Evolutionary conservation across 2,113 vertebrate genomes (phyloP), one percentile per base, ranked within the genome.

Genomic region (Gorsachius goisagi): DNA sequence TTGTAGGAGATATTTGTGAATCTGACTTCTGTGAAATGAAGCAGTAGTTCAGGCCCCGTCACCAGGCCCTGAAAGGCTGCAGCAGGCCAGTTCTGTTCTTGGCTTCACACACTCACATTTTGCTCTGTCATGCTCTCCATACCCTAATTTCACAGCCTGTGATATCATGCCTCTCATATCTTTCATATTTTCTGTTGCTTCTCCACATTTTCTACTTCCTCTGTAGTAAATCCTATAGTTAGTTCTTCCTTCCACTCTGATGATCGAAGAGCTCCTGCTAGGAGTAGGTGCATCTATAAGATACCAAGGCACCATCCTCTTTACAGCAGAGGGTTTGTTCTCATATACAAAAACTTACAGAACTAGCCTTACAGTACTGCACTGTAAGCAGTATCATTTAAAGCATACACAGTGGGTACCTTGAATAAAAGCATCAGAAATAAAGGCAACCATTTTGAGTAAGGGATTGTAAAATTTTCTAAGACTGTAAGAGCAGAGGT

Each of bases 401-500:
- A 81, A 60, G 41, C 35, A n/a, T 30, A 23, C 4, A 18, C n/a
- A 66, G 39, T 44, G 39, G 39, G 26, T 44, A 60, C 53, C 39
- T 81, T 76, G n/a, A 76, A 45, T 53, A 81, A 92, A 89, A 72
- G 20, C n/a, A 59, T 76, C 32, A 74, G 77, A 90, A 79, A 49
- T 72, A 74, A 64, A 53, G 37, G 44, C 60, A 79, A 28, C 45
- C 39, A 21, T 59, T 90, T 71, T 59, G 27, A 86, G 16, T 56
- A 73, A 73, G 30, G 53, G 26, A 63, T 0, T 45, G 30, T 81
- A 58, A 47, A 26, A 49, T 53, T 75, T n/a, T 64, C 6, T 79
- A 73, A 67, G 33, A 32, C 16, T 62, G 24, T 50, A 86, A 56
- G 9, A 89, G 47, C 18, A 80, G 44, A 49, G 35, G n/a, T 30